A percentile compares a stretch with the other conserved stretches of the same genome.
Conservation (phyloP, 1,140 invertebrate species). For the Penaeus indicus region DNA sequence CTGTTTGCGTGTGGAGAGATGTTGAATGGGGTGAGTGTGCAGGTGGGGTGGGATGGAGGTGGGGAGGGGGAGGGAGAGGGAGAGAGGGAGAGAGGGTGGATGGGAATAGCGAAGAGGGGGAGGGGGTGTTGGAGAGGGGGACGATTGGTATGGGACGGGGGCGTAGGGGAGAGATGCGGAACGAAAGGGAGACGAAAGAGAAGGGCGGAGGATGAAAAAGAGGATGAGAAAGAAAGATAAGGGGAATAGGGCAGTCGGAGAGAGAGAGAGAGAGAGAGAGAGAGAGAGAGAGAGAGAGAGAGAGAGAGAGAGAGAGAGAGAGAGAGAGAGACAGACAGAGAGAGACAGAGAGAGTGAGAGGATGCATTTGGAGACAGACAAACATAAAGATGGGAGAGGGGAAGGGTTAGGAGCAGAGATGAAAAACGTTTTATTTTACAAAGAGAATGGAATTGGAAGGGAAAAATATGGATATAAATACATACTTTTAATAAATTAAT, state of each 20-base stretch:
- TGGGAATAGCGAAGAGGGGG: too few species aligned
- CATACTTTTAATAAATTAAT: too few species aligned
- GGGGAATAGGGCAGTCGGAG: neutral
- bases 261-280: too few species aligned
- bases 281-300: too few species aligned
- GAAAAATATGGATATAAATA: too few species aligned
- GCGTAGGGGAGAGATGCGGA: neutral
- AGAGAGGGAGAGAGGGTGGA: neutral
- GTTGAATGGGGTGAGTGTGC: conserved; percentile 7
- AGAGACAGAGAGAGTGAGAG: too few species aligned
- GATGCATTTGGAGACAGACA: too few species aligned
- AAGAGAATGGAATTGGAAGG: too few species aligned
- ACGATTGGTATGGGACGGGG: neutral
- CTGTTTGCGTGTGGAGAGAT: neutral
- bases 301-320: too few species aligned
- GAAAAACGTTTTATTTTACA: too few species aligned
- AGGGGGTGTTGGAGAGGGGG: neutral
- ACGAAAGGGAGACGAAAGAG: neutral
- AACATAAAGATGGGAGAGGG: neutral
- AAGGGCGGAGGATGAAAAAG: neutral
- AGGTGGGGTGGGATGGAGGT: neutral
- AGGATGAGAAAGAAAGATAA: neutral
- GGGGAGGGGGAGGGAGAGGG: too few species aligned
- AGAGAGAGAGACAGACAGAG: too few species aligned
- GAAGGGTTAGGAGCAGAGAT: neutral